Conservation (phyloP, 2,888 invertebrate species). For the Andrena fulva region DNA sequence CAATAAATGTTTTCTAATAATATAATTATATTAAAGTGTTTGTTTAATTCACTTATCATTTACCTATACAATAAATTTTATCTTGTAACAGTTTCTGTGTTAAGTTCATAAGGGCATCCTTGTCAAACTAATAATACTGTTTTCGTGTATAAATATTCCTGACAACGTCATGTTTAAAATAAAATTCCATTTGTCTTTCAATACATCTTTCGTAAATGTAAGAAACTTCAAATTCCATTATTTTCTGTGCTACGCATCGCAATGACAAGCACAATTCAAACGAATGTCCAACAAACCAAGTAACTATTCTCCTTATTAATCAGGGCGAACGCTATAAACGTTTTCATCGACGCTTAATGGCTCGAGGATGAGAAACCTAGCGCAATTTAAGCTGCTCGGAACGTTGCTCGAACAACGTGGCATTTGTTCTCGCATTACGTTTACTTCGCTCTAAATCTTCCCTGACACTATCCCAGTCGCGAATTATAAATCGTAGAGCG, state of each 20-base stretch:
- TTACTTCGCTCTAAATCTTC: conserved; percentile 51
- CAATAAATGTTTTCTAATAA: too few species aligned
- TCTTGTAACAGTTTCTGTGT: too few species aligned
- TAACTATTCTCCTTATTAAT: conserved; percentile 41
- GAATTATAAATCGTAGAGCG: conserved; percentile 50
- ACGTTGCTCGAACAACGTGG: conserved; percentile 27
- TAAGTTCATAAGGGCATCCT: too few species aligned
- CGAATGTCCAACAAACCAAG: neutral
- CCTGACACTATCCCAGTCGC: conserved; percentile 32
- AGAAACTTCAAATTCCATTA: neutral
- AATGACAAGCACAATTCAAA: conserved; percentile 22
- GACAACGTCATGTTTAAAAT: too few species aligned
- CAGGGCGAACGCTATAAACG: conserved; percentile 38
- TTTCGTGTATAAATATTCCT: too few species aligned
- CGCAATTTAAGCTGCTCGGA: conserved; percentile 38
- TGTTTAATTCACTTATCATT: too few species aligned
- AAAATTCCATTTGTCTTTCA: neutral
- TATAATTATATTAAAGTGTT: too few species aligned
- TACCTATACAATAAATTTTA: too few species aligned
- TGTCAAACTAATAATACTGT: too few species aligned
- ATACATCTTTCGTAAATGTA: neutral
- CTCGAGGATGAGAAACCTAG: conserved; percentile 29
- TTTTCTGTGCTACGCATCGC: neutral
- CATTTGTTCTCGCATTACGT: conserved; percentile 37
- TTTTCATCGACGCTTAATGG: conserved; percentile 54